Evolutionary conservation across 2,888 invertebrate genomes (phyloP), one percentile per base, ranked within the genome.

Genomic region (Pterostichus madidus): DNA sequence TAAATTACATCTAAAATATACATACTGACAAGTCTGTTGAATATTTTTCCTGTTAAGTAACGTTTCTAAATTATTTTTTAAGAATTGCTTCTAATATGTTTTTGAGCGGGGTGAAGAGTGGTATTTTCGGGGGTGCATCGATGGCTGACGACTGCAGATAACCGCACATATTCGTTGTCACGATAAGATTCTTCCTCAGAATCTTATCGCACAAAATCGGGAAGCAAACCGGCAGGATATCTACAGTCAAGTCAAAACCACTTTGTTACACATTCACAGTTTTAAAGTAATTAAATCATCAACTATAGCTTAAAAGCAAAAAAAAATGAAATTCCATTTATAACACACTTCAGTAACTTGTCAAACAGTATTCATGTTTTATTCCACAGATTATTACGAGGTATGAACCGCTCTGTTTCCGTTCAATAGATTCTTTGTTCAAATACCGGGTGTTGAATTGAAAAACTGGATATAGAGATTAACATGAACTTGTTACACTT

Each of bases 311-410:
- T 35, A 44, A 17, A 44, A 17, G 56, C 10, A n/a, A 71, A 39
- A 68, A 71, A 71, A 44, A 71, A 71, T 71, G 39, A 44, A 46
- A 71, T 1, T 39, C 44, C 68, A 44, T 44, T 71, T 71, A 44
- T 71, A 44, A 71, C 68, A 39, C 68, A 71, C 56, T 71, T 44
- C 39, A 71, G 44, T 71, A 44, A 71, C 44, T 71, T 71, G 68
- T 71, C 68, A 71, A 71, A 71, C 68, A 71, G 44, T 17, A 71
- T 44, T 71, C 68, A 71, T 71, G 68, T 71, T 71, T 71, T 71
- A 71, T 71, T 46, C 68, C 68, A 17, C 15, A 35, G 68, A 71
- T 71, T 71, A 71, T 44, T 17, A 44, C 68, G 68, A 17, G 39
- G 44, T 39, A 15, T 71, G 68, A 71, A 71, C 59, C 59, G 24